phyloP scores from a whole-genome alignment of 2,888 invertebrate species.

The Tuberolachnus salignus region DNA sequence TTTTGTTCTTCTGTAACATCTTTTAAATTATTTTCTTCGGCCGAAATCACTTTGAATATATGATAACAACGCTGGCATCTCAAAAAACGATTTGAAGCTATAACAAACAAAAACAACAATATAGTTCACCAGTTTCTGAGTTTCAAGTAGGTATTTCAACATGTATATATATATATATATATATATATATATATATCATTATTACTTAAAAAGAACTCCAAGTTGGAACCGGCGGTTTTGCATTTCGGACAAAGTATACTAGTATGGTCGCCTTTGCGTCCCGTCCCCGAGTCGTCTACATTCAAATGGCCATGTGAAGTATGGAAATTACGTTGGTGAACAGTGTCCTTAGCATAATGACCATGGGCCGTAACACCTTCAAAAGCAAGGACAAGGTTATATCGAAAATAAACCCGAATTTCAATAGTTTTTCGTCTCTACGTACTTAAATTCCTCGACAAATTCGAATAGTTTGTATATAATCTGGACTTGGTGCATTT shows the following conservation, averaged over 20 bases:
- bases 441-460: constrained; percentile 26
- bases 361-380: constrained; percentile 29
- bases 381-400: constrained; percentile 51
- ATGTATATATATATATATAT: too few species aligned
- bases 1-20: constrained; percentile 74
- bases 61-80: constrained; percentile 98
- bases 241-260: constrained; percentile 50
- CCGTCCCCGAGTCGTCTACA: constrained; percentile 13
- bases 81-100: constrained; percentile 89
- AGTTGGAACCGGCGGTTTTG: constrained; percentile 30
- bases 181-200: too few species aligned
- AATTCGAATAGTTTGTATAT: constrained; percentile 22
- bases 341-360: constrained; percentile 13
- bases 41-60: constrained; percentile 94
- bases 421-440: neutral
- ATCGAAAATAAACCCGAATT: neutral
- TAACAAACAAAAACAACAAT: constrained; percentile 12
- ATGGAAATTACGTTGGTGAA: constrained; percentile 44
- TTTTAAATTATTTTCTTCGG: constrained; percentile 65
- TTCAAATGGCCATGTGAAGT: neutral
- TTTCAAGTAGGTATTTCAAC: too few species aligned
- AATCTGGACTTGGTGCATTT: constrained; percentile 31
- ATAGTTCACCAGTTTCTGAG: neutral
- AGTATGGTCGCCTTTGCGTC: constrained; percentile 26
- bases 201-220: constrained; percentile 51